Conservation (phyloP, 2,113 vertebrate genomes). For the Tychaedon coryphoeus region DNA sequence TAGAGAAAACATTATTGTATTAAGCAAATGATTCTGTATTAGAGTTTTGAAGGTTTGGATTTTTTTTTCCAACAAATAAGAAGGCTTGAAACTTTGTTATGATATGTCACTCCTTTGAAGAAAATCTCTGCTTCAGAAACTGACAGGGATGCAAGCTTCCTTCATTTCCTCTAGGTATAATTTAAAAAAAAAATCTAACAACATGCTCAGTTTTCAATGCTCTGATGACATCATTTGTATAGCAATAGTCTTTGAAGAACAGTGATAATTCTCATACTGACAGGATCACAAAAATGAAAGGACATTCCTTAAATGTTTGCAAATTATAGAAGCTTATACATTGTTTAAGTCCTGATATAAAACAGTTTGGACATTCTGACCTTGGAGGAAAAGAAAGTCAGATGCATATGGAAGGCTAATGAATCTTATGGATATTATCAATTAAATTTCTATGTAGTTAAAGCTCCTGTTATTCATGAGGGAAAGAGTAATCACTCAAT, state of each 20-base stretch:
- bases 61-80: neutral
- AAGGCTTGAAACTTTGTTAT: neutral
- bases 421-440: neutral
- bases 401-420: neutral
- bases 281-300: neutral
- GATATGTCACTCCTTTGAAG: neutral
- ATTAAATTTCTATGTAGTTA: neutral
- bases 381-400: neutral
- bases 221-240: neutral
- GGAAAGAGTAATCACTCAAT: neutral
- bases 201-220: neutral
- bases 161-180: neutral
- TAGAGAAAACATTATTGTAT: neutral
- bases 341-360: neutral
- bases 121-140: neutral
- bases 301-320: neutral
- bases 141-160: neutral
- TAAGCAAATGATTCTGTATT: neutral
- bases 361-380: neutral
- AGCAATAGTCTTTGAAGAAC: neutral
- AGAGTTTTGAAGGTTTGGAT: neutral
- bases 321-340: neutral
- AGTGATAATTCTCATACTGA: neutral
- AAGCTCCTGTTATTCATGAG: neutral
- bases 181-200: neutral